Base-by-base conservation (phyloP, 2,888 invertebrate species). In the Leptopilina syphax region DNA sequence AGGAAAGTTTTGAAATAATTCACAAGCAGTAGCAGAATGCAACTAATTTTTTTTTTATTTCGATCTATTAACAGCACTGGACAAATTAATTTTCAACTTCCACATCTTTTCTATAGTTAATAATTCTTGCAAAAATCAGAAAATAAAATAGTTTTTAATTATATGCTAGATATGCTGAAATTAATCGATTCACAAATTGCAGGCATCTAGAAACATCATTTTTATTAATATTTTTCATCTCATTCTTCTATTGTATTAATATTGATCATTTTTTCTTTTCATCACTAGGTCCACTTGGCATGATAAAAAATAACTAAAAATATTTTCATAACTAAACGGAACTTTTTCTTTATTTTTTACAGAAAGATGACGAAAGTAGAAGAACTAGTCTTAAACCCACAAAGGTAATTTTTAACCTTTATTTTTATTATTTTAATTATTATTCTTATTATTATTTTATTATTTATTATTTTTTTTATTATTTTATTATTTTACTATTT, bases 341-440 rank as follows among this genome's bases (percentile, higher is more conserved):
- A 8, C 8, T 7, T 50, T 27, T 76, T 63, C 77, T 65, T 81
- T 86, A 82, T 87, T 63, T 18, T 83, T 88, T 85, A 27, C 90
- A 91, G 91, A 87, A 88, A 65, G 91, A 89, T 57, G 89, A 89
- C 60, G 89, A 87, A 54, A 80, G 85, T 3, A 86, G 88, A 50
- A 90, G 89, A 78, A 80, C 87, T 10, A 88, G 89, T 76, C 85
- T 90, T n/a, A 91, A 88, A 60, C 83, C 89, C 54, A 85, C 83
- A 27, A 92, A 91, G 89, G 90, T 90, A 83, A 83, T 70, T 80
- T 77, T 81, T 41, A 79, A 44, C 44, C 6, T 6, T 44, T 44
- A 44, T 44, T 8, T 44, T 44, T 50, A 12, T 34, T 34, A 34
- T 34, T 34, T 47, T 47, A 4, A 47, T 47, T 47, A 47, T 47